These are phyloP conservation scores for Holotrichia oblita DNA, from an alignment of 1,140 invertebrate species.

Conservation along the genomic window DNA sequence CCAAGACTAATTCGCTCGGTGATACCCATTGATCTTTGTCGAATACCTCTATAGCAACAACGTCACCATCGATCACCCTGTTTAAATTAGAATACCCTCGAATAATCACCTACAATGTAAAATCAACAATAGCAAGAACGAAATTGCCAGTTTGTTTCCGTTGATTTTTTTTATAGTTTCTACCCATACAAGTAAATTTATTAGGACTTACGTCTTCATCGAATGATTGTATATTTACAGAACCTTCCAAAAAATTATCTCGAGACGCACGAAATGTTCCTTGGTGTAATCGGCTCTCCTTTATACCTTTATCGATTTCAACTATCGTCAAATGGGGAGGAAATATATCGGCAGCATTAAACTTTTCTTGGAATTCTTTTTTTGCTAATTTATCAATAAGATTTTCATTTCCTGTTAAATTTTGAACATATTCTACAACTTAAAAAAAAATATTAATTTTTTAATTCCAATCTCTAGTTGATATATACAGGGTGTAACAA, in stretches of 20 bases:
- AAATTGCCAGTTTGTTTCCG: too few relatives aligned
- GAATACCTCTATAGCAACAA: constrained; percentile 91
- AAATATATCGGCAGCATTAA: constrained; percentile 74
- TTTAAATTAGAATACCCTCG: constrained; percentile 91
- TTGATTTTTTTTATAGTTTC: too few relatives aligned
- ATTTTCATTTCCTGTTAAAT: constrained; percentile 63
- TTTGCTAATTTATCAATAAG: constrained; percentile 84
- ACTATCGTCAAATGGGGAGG: constrained; percentile 85
- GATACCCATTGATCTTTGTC: constrained; percentile 90
- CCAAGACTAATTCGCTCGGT: constrained; percentile 86
- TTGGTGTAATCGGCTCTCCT: constrained; percentile 80
- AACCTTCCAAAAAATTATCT: constrained; percentile 96
- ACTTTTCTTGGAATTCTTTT: constrained; percentile 71
- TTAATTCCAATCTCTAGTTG: neutral
- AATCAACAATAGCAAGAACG: too few relatives aligned
- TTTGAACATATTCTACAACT: constrained; percentile 56
- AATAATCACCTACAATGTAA: constrained; percentile 76
- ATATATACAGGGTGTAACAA: too few relatives aligned
- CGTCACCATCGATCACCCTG: constrained; percentile 95
- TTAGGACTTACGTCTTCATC: constrained; percentile 75
- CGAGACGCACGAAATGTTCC: constrained; percentile 85
- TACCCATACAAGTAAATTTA: too few relatives aligned
- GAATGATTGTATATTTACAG: constrained; percentile 80
- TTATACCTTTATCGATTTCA: constrained; percentile 83
- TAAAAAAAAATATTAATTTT: constrained; percentile 44